Conservation (phyloP, 35 echinoderm and acorn worm species). For the Apostichopus parvimensis region DNA sequence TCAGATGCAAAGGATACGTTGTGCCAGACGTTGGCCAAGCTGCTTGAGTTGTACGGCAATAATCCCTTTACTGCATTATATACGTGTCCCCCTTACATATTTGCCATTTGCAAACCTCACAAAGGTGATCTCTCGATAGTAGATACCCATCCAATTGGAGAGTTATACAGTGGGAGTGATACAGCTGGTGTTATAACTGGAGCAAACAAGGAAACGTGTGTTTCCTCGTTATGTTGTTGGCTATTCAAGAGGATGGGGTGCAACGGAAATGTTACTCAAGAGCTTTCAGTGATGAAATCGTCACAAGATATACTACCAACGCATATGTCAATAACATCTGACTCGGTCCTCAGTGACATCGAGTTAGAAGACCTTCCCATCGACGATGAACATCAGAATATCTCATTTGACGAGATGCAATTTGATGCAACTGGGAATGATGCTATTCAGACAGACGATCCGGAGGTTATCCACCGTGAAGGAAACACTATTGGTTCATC, state of each 20-base stretch:
- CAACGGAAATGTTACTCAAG: background rate
- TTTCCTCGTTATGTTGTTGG: background rate
- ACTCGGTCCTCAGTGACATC: too few relatives aligned
- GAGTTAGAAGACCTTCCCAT: too few relatives aligned
- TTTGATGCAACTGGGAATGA: too few relatives aligned
- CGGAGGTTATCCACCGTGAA: too few relatives aligned
- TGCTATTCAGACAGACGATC: too few relatives aligned
- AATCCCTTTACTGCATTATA: background rate
- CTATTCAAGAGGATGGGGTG: slow-evolving; percentile 8
- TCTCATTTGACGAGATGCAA: too few relatives aligned
- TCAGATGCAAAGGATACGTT: background rate
- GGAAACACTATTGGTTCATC: too few relatives aligned
- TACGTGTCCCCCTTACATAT: slow-evolving; percentile 4
- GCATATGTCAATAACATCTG: too few relatives aligned
- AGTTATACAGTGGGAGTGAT: background rate
- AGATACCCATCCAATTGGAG: slow-evolving; percentile 15
- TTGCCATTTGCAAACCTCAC: background rate
- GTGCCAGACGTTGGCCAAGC: background rate
- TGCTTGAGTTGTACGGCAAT: background rate
- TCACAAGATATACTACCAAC: background rate
- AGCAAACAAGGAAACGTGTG: background rate
- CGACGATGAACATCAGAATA: too few relatives aligned
- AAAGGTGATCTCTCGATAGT: background rate
- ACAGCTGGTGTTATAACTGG: slow-evolving; percentile 7
- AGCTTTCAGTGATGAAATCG: background rate